Conservation (phyloP, 2,888 invertebrate species). For the Leptogaster cylindrica region DNA sequence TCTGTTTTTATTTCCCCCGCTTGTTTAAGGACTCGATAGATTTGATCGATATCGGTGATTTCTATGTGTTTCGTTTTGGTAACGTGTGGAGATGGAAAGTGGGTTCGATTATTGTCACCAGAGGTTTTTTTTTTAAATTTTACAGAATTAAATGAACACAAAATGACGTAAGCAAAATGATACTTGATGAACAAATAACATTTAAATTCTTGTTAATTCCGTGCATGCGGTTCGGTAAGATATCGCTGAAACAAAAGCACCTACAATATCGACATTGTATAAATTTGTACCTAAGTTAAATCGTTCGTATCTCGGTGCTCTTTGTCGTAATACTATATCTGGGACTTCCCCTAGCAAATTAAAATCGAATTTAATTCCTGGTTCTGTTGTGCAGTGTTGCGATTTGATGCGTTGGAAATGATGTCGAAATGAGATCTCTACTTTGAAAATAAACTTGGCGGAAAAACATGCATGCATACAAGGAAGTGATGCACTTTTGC, state of each 20-base stretch:
- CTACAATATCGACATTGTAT: conserved; percentile 9
- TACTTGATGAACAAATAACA: too few species aligned
- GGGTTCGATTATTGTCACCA: conserved; percentile 9
- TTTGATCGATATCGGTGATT: conserved; percentile 80
- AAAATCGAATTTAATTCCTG: conserved; percentile 9
- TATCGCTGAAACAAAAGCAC: conserved; percentile 31
- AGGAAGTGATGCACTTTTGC: too few species aligned
- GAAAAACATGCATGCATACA: neutral
- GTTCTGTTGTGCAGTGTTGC: neutral
- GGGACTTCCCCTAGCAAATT: conserved; percentile 46
- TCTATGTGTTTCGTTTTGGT: conserved; percentile 52
- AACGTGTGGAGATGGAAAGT: conserved; percentile 20
- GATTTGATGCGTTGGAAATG: neutral
- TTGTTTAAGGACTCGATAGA: conserved; percentile 93
- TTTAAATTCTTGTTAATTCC: too few species aligned
- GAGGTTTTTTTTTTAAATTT: neutral
- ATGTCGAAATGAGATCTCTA: neutral
- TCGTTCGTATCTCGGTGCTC: conserved; percentile 44
- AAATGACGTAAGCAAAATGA: conserved; percentile 10
- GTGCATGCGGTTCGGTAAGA: conserved; percentile 8
- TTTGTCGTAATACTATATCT: conserved; percentile 45
- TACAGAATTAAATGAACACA: neutral
- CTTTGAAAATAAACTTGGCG: neutral
- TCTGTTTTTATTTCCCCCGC: conserved; percentile 78
- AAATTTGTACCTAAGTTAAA: conserved; percentile 45